Evolutionary conservation across 1,140 invertebrate species (phyloP).

Genomic region (Harlomillsia oculata): DNA sequence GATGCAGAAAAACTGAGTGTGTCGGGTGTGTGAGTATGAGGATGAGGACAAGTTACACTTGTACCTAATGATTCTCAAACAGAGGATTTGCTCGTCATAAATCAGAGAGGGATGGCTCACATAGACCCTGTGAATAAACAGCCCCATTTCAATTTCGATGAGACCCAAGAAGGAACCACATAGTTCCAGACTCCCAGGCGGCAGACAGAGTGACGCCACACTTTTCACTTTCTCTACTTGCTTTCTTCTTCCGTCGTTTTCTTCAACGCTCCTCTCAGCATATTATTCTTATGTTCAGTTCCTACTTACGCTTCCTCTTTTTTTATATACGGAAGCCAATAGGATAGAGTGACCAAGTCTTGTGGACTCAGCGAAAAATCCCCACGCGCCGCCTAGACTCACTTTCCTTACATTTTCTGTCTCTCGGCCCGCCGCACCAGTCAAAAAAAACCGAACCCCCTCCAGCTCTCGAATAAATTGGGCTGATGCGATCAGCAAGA

Average conservation of each 20-base stretch:
- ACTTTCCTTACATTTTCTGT: no score
- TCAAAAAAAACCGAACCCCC: no score
- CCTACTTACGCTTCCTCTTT: background rate
- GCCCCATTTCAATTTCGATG: slow-evolving; percentile 23
- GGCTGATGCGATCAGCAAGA: no score
- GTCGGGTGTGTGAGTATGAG: background rate
- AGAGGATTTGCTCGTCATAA: slow-evolving; percentile 15
- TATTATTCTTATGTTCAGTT: background rate
- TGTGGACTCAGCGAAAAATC: no score
- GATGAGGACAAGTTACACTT: background rate
- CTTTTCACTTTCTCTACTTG: background rate
- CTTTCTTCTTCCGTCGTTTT: background rate
- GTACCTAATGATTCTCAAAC: slow-evolving; percentile 22
- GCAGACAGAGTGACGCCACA: background rate
- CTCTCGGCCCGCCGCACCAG: no score
- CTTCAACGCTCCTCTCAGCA: background rate
- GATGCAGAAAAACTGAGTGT: background rate
- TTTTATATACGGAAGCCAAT: no score
- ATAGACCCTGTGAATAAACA: slow-evolving; percentile 13
- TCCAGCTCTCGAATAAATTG: no score
- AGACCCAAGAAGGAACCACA: slow-evolving; percentile 6
- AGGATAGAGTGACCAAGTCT: no score
- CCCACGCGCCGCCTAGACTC: no score
- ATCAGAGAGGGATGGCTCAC: background rate
- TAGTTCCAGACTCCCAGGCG: background rate